phyloP scores from a whole-genome alignment of 2,113 vertebrate genomes.

The Blennius ocellaris region DNA sequence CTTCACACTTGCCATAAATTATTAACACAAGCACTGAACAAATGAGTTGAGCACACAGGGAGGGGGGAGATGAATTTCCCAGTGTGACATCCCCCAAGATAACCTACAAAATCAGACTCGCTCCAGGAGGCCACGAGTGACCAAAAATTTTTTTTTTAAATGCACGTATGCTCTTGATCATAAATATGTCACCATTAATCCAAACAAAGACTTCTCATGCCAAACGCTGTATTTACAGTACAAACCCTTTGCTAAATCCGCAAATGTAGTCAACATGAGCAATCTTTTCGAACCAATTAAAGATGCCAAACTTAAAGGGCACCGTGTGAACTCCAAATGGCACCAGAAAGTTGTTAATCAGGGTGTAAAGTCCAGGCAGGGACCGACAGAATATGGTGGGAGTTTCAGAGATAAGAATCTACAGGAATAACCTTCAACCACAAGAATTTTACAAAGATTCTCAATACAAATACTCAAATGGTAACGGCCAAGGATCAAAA shows the following conservation, averaged over 20 bases:
- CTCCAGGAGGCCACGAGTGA: slow-evolving; percentile 16
- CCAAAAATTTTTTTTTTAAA: slow-evolving; percentile 17
- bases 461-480: no score
- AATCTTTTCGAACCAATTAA: background rate
- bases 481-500: no score
- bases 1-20: slow-evolving; percentile 65
- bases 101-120: slow-evolving; percentile 51
- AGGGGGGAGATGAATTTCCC: slow-evolving; percentile 48
- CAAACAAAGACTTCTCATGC: slow-evolving; percentile 8
- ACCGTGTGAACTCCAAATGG: background rate
- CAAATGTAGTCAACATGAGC: background rate
- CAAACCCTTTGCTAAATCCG: background rate
- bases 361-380: background rate
- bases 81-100: slow-evolving; percentile 50
- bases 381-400: background rate
- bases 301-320: background rate
- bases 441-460: no score
- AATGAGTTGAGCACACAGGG: slow-evolving; percentile 65
- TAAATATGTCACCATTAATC: background rate
- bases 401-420: background rate
- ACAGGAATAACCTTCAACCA: background rate
- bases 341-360: background rate
- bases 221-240: background rate
- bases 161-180: background rate
- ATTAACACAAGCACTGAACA: slow-evolving; percentile 64